Conservation (phyloP, 2,888 invertebrate species). For the Rhaphigaster nebulosa region DNA sequence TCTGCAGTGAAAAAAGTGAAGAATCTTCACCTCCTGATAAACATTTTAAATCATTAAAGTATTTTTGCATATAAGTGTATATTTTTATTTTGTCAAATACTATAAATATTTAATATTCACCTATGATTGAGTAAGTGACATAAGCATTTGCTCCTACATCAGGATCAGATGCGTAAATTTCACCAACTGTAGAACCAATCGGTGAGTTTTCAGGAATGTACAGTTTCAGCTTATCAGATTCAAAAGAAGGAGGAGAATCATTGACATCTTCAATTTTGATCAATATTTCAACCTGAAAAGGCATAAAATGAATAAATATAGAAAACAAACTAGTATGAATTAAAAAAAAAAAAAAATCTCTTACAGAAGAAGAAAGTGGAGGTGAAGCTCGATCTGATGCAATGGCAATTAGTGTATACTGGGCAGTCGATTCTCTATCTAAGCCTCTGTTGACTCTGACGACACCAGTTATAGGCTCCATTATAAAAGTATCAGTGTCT, state of each 20-base stretch:
- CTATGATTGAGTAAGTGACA: conserved; percentile 95
- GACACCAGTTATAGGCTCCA: conserved; percentile 93
- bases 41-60: not conserved
- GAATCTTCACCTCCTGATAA: conserved; percentile 84
- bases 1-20: conserved; percentile 85
- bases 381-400: conserved; percentile 93
- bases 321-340: not conserved
- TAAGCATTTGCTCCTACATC: conserved; percentile 93
- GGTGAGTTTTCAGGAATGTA: conserved; percentile 97
- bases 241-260: conserved; percentile 91
- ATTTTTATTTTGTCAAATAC: conserved; percentile 3
- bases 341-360: conserved; percentile 33
- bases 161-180: conserved; percentile 90
- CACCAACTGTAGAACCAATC: conserved; percentile 92
- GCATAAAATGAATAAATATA: not conserved
- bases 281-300: conserved; percentile 52
- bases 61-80: not conserved
- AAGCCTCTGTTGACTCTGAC: conserved; percentile 89
- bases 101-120: conserved; percentile 68
- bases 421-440: conserved; percentile 90
- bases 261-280: conserved; percentile 90
- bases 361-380: conserved; percentile 75
- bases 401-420: conserved; percentile 86
- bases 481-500: conserved; percentile 78
- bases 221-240: conserved; percentile 87